A percentile compares a stretch with the other conserved stretches of the same genome.
phyloP scores from a whole-genome alignment of 2,888 invertebrate genomes.

The Keiferia lycopersicella region DNA sequence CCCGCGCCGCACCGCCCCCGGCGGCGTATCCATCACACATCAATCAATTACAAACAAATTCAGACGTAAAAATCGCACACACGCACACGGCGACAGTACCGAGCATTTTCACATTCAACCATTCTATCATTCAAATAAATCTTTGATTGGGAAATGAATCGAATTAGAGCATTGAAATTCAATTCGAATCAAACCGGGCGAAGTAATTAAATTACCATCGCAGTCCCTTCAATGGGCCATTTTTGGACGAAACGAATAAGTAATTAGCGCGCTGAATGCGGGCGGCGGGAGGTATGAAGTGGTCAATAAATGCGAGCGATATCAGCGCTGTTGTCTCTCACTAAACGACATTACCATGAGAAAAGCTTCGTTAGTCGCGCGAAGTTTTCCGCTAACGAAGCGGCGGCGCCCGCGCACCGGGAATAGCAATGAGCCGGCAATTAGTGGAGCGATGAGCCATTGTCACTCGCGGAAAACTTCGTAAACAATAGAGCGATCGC shows the following conservation, averaged over 20 bases:
- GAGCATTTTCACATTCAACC: no score
- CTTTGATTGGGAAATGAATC: not conserved
- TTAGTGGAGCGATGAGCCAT: not conserved
- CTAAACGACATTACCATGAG: slow-evolving; percentile 12
- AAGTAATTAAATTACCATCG: slow-evolving; percentile 1
- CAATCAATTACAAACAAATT: not conserved
- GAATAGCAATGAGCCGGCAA: slow-evolving; percentile 9
- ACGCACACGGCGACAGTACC: not conserved
- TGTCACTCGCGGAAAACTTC: not conserved
- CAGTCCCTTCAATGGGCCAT: not conserved
- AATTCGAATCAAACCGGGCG: not conserved
- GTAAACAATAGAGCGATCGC: not conserved
- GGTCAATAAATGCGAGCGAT: not conserved
- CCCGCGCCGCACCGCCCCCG: not conserved
- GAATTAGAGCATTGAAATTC: not conserved
- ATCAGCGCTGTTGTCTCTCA: slow-evolving; percentile 3
- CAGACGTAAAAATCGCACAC: not conserved
- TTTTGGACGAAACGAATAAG: not conserved
- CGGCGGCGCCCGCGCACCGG: not conserved
- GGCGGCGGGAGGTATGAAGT: not conserved
- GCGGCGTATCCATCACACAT: slow-evolving; percentile 13
- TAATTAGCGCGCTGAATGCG: not conserved
- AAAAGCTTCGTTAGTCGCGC: slow-evolving; percentile 21
- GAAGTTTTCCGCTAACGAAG: slow-evolving; percentile 4
- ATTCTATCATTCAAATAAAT: no score